These are phyloP conservation scores for Pandemis corylana DNA, from an alignment of 2,888 invertebrate species.

Conservation along the genomic window DNA sequence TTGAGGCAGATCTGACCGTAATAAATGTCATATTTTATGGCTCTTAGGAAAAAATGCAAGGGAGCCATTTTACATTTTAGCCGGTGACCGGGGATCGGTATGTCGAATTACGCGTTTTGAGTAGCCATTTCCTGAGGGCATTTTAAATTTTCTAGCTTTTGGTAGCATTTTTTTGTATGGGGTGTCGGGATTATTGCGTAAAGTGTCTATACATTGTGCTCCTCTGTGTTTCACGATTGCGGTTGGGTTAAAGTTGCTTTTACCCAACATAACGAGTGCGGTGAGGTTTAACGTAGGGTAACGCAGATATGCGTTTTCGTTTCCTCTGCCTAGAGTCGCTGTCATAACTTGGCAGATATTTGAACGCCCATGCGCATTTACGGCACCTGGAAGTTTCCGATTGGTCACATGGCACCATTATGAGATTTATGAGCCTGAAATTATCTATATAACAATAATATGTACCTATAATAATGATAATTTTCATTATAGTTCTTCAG, in stretches of 20 bases:
- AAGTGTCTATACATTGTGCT: background rate
- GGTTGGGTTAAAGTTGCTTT: background rate
- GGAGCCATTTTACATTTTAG: slow-evolving; percentile 83
- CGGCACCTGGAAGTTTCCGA: no score
- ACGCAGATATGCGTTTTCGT: no score
- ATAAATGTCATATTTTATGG: slow-evolving; percentile 85
- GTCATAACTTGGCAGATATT: no score
- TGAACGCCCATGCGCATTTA: no score
- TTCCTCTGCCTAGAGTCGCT: no score
- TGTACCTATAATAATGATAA: no score
- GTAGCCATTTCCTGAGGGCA: slow-evolving; percentile 77
- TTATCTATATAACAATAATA: no score
- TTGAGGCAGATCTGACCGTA: slow-evolving; percentile 84
- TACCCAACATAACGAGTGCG: background rate
- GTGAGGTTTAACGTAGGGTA: background rate
- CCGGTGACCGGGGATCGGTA: slow-evolving; percentile 77
- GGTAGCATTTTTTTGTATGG: slow-evolving; percentile 28
- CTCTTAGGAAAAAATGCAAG: slow-evolving; percentile 84
- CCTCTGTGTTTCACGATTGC: background rate
- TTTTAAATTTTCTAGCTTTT: slow-evolving; percentile 62
- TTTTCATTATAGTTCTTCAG: no score
- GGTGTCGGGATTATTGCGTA: slow-evolving; percentile 31
- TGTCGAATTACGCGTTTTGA: slow-evolving; percentile 78
- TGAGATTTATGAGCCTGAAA: no score
- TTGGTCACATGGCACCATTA: no score